phyloP scores from a whole-genome alignment of 2,888 invertebrate genomes.

The Thumatha senex region DNA sequence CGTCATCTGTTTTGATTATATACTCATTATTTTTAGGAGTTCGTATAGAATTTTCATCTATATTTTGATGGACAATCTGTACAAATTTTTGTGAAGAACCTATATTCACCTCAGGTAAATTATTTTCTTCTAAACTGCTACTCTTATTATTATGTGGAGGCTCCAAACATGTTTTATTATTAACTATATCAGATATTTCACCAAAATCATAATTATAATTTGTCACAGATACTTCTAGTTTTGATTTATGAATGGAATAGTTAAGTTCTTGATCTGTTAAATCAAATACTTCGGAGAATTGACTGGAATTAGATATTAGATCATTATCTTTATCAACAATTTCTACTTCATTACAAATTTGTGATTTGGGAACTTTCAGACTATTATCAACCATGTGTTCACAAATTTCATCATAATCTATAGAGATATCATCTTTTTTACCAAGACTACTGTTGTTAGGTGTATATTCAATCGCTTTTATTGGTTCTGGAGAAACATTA shows the following conservation, averaged over 20 bases:
- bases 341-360: slow-evolving; percentile 3
- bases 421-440: slow-evolving; percentile 57
- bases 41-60: slow-evolving; percentile 24
- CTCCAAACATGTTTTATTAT: slow-evolving; percentile 19
- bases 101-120: slow-evolving; percentile 26
- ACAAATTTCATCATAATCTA: slow-evolving; percentile 68
- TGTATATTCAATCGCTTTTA: neutral
- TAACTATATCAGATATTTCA: slow-evolving; percentile 45
- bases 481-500: slow-evolving; percentile 7
- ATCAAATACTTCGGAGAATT: slow-evolving; percentile 55
- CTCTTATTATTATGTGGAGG: slow-evolving; percentile 1
- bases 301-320: slow-evolving; percentile 40
- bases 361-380: slow-evolving; percentile 4
- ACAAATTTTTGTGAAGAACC: slow-evolving; percentile 11
- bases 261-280: slow-evolving; percentile 85
- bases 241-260: slow-evolving; percentile 80
- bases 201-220: slow-evolving; percentile 51
- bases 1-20: slow-evolving; percentile 79
- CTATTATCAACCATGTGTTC: slow-evolving; percentile 18
- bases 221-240: slow-evolving; percentile 32
- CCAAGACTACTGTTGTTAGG: slow-evolving; percentile 44
- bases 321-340: slow-evolving; percentile 13
- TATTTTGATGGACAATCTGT: neutral
- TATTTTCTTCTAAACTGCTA: slow-evolving; percentile 16
- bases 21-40: slow-evolving; percentile 72